Conservation (phyloP, 2,113 vertebrate genomes). For the Toxotes chatareus region DNA sequence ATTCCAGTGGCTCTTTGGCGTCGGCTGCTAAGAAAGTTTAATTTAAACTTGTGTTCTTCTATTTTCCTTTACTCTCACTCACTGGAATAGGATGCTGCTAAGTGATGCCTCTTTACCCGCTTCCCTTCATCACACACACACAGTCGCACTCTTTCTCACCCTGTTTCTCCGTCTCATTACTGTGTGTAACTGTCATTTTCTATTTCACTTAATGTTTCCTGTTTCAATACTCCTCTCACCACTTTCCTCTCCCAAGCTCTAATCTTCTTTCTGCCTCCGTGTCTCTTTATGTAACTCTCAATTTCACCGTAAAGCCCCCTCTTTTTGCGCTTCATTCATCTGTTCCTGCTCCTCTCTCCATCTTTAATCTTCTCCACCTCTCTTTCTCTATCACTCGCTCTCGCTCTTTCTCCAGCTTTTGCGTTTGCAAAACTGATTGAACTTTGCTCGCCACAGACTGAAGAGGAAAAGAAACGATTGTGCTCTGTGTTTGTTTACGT, state of each 20-base stretch:
- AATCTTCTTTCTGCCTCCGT: conserved; percentile 17
- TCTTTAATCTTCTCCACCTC: conserved; percentile 6
- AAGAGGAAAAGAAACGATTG: conserved; percentile 1
- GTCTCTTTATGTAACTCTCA: conserved; percentile 34
- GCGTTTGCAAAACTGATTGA: conserved; percentile 14
- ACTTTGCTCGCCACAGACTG: neutral
- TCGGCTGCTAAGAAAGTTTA: neutral
- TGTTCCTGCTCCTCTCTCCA: neutral
- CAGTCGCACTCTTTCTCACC: no score
- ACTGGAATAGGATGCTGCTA: neutral
- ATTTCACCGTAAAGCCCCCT: neutral
- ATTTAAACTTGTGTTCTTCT: neutral
- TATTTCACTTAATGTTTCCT: conserved; percentile 10
- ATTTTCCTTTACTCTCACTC: neutral
- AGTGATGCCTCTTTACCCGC: neutral
- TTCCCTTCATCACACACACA: neutral
- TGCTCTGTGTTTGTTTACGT: conserved; percentile 9
- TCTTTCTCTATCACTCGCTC: neutral
- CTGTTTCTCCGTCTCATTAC: conserved; percentile 26
- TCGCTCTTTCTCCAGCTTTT: neutral
- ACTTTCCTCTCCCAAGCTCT: conserved; percentile 14
- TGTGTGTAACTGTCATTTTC: conserved; percentile 24
- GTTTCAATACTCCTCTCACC: neutral
- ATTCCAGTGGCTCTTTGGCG: neutral
- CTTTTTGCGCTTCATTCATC: neutral